Evolutionary conservation across 2,888 invertebrate genomes (phyloP), one percentile per base, ranked within the genome.

Genomic region (Drosophila bunnanda): DNA sequence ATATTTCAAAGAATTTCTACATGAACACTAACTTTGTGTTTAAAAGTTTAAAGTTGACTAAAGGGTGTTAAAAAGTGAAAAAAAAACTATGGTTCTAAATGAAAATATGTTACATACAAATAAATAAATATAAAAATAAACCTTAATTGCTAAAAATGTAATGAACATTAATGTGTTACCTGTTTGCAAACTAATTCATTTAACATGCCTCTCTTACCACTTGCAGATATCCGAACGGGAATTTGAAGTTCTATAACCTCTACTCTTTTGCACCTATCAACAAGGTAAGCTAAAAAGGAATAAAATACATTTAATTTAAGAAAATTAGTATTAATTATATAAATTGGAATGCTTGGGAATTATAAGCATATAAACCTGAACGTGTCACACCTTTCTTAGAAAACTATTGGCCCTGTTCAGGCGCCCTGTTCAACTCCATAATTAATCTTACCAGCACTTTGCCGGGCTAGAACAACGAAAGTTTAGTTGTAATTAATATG

Each of bases 401-500:
- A 50, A 50, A 15, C 15, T 34, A 50, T 34, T 50, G 20, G 15
- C 50, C 20, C 50, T 15, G 20, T 10, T 50, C 20, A 34, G 50
- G 50, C 50, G 50, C 32, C 32, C 32, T 15, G 32, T 20, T 13
- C 6, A n/a, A 44, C 43, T 50, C 50, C 50, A 50, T 50, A 72
- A 82, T 81, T 80, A 82, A 82, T 81, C 81, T 81, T 82, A 66
- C 61, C 55, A 68, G 80, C 81, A 85, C 81, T 79, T 68, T 55
- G 34, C 53, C 58, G 52, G 55, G 50, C 20, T 53, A 67, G 46
- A 48, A 59, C 52, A 54, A 67, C 25, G 43, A 17, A 36, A 79
- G 79, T 74, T 84, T 82, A 79, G 80, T 81, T 85, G 83, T 83
- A 86, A 82, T 82, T 82, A 82, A 82, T 86, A 82, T 82, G 82